Evolutionary conservation across 2,888 invertebrate genomes (phyloP), one percentile per base, ranked within the genome.

Genomic region (Caenorhabditis doughertyi): DNA sequence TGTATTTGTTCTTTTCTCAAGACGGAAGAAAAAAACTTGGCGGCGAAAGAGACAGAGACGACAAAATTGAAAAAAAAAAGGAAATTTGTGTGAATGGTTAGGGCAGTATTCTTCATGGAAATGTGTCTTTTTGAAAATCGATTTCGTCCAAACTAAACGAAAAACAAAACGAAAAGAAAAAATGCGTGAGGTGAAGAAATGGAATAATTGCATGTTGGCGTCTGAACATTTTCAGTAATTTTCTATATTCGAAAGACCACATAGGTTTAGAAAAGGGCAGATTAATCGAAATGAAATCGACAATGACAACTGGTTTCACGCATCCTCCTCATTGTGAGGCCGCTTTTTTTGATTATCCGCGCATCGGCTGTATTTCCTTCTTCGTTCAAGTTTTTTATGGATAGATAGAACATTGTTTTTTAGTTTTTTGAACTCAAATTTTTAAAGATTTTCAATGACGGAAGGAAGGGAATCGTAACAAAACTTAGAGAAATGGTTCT

Each of bases 291-390:
- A 51, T 29, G 68, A 67, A 67, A 49, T 67, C 39, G 49, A 47
- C 51, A 47, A 16, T 9, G 62, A 44, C 77, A 77, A 77, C 77
- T 77, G 77, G 77, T 77, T 77, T 77, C 51, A 49, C 42, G 67
- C 47, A 29, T 29, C 55, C 58, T 42, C 21, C 44, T 65, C 25
- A 32, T 64, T 47, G 64, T 18, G 64, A 13, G 27, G 64, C 18
- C 44, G 60, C 27, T 51, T 65, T 51, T 65, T 51, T 47, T 21
- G 25, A 25, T 39, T 32, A 21, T 44, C 64, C 16, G 7, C 47
- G 64, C 47, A 47, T 47, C 27, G 29, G 42, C 23, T 27, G 18
- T 47, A 29, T 62, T 29, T 32, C 44, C 23, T 44, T 62, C 18
- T 44, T n/a, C 13, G 8, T 27, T 32, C 39, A 11, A 21, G 35